Conservation (phyloP, 1,140 invertebrate genomes). For the Conopomorpha cramerella region DNA sequence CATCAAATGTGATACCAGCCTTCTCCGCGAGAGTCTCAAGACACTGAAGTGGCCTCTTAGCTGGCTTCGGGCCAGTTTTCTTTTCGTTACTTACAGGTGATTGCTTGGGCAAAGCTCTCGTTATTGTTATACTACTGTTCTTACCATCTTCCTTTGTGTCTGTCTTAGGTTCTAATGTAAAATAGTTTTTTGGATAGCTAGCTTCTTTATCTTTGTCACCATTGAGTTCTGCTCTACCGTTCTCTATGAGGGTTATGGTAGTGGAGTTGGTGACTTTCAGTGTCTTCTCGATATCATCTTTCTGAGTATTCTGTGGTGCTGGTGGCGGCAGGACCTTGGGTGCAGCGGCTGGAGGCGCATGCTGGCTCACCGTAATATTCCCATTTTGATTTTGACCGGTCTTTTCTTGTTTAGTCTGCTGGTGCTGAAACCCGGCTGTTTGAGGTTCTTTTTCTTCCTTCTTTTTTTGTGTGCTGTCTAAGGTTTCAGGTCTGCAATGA, state of each 20-base stretch:
- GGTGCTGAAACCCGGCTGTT: slow-evolving; percentile 25
- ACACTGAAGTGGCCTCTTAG: slow-evolving; percentile 64
- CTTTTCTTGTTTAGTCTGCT: slow-evolving; percentile 31
- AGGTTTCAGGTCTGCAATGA: slow-evolving; percentile 42
- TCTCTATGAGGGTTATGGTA: slow-evolving; percentile 46
- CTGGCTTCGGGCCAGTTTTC: slow-evolving; percentile 26
- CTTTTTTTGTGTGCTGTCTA: slow-evolving; percentile 44
- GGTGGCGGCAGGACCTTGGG: slow-evolving; percentile 31
- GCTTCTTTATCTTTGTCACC: slow-evolving; percentile 43
- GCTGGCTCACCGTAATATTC: slow-evolving; percentile 33
- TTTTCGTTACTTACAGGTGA: slow-evolving; percentile 21
- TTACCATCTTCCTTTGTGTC: slow-evolving; percentile 45
- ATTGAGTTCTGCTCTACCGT: slow-evolving; percentile 18
- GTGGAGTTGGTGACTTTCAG: slow-evolving; percentile 50
- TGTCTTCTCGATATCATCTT: slow-evolving; percentile 45
- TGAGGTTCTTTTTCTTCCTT: slow-evolving; percentile 44
- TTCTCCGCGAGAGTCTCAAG: slow-evolving; percentile 69
- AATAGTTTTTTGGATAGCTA: slow-evolving; percentile 44
- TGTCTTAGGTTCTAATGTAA: slow-evolving; percentile 45
- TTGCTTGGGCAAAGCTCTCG: slow-evolving; percentile 35
- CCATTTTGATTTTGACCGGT: slow-evolving; percentile 23
- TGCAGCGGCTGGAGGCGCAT: slow-evolving; percentile 32
- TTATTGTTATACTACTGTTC: slow-evolving; percentile 53
- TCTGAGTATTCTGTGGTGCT: slow-evolving; percentile 19
- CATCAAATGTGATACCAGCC: slow-evolving; percentile 68